Evolutionary conservation across 2,888 invertebrate species (phyloP), one percentile per base, ranked within the genome.

Genomic region (Willowsia nigromaculata): DNA sequence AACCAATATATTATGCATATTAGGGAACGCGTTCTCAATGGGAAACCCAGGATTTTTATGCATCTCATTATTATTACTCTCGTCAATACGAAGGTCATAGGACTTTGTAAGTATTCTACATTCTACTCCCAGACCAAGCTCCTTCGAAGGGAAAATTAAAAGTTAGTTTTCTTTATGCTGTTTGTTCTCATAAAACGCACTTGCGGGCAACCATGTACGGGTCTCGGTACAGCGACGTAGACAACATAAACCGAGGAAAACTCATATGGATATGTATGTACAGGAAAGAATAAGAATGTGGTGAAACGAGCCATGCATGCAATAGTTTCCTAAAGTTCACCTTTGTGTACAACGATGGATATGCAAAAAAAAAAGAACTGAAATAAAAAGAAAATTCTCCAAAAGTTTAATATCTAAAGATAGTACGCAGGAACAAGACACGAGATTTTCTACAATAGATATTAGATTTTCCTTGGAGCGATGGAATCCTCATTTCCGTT

Each of bases 401-500:
- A 25, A 22, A 7, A 56, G 53, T 30, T n/a, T 37, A 56, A 15
- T 80, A 53, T 62, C 1, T 33, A 7, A 18, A n/a, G 56, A 56
- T n/a, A 18, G 33, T 68, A 40, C 15, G 53, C 4, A 50, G 37
- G 50, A 27, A 30, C 40, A 43, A 47, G 37, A 18, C 80, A 18
- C 13, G n/a, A 76, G 76, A 85, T 85, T 85, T 85, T 65, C 62
- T 86, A 43, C 62, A 74, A 74, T 47, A 68, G 68, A 86, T 86
- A 86, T 86, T 86, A 86, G 65, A 80, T 86, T 86, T 80, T 86
- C 80, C 80, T 80, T 4, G 25, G 40, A 80, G 86, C 86, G 78
- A 68, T 86, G 86, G 80, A 81, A 80, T 68, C 80, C 80, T 86
- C 86, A 80, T 86, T 86, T 86, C 86, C 86, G 50, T 71, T 68